Base-by-base conservation (phyloP, 2,888 invertebrate genomes). In the Saturnia japonica region DNA sequence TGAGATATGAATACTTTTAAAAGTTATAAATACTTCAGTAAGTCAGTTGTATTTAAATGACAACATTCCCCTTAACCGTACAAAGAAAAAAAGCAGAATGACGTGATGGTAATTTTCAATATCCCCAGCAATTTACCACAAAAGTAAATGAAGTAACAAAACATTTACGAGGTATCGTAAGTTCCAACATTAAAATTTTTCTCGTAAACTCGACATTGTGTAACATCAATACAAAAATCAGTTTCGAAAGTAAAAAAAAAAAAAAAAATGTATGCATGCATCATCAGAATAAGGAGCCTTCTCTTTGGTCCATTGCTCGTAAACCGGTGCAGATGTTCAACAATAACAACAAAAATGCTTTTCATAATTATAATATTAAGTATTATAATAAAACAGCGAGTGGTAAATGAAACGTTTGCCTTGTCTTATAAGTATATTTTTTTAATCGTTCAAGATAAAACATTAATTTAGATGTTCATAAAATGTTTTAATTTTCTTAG, bases 171-270 rank as follows among this genome's bases (percentile, higher is more conserved):
- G 75, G 76, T 78, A 76, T 72, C 74, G 77, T 82, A 82, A 82
- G 80, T 82, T 78, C 79, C 75, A 74, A 80, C 84, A 85, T 88
- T 85, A 88, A 86, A 80, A 78, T 77, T 82, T 78, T 82, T 81
- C 77, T 84, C 84, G 80, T 85, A 87, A 87, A 88, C 75, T 75
- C 80, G 78, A 68, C 72, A 78, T 90, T 89, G 76, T 82, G 83
- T 86, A 89, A 90, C 79, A 79, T 72, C 70, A 71, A 76, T 71
- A 72, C 77, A 78, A 80, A 87, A 86, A 88, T 89, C 86, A 91
- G 91, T 91, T 93, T 93, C 92, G 85, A 90, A 91, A 87, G 85
- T 85, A 80, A 85, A 34, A 90, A 89, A 84, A 81, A 81, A 85
- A 89, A 87, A 90, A 90, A 88, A 83, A 81, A 81, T 83, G 3